Conservation (phyloP, 2,888 invertebrate species). For the Incurvaria masculella region DNA sequence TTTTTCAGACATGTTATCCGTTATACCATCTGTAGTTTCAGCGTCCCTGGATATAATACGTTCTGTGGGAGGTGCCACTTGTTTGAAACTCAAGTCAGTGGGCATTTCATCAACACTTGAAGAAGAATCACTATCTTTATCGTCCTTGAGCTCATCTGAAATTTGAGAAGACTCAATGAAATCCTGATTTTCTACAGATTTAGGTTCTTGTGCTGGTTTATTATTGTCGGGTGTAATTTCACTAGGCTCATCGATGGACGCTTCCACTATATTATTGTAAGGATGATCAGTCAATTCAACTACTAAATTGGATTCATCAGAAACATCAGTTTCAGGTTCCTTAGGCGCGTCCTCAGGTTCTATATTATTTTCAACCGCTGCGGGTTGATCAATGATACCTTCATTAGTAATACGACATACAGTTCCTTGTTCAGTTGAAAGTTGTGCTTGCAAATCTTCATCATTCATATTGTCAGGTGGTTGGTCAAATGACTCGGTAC, state of each 20-base stretch:
- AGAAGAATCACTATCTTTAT: constrained; percentile 3
- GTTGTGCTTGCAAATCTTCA: not conserved
- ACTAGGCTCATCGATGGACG: not conserved
- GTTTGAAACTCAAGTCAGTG: constrained; percentile 55
- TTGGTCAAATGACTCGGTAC: not conserved
- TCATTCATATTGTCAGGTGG: not conserved
- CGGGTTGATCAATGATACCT: not conserved
- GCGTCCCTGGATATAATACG: constrained; percentile 16
- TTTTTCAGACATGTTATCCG: constrained; percentile 38
- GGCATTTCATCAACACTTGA: constrained; percentile 41
- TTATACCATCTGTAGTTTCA: constrained; percentile 27
- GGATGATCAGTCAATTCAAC: not conserved
- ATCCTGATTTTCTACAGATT: not conserved
- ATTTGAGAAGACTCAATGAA: not conserved
- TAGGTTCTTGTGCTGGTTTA: not conserved
- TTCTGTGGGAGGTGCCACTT: constrained; percentile 24
- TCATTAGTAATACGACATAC: not conserved
- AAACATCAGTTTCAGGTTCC: not conserved
- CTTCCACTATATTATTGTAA: not conserved
- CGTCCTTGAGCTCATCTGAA: not conserved
- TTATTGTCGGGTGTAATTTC: not conserved
- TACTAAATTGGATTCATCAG: too few species aligned
- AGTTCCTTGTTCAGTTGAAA: not conserved
- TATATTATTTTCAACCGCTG: not conserved
- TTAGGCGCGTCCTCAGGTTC: not conserved